Conservation (phyloP, 1,140 invertebrate genomes). For the Pogonomyrmex californicus region DNA sequence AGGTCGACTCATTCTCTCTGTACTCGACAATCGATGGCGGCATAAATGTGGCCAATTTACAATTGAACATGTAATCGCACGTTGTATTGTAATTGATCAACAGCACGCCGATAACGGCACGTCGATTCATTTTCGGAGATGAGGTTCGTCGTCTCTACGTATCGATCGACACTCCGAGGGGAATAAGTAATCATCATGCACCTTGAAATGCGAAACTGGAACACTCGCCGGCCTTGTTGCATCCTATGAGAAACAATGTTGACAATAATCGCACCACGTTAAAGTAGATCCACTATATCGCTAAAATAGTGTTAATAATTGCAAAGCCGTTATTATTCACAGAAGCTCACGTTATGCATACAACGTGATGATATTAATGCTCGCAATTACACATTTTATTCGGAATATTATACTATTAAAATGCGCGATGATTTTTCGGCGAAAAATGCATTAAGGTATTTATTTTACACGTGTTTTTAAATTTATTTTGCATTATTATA, state of each 20-base stretch:
- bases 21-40: background rate
- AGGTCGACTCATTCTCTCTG: conserved; percentile 11
- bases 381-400: background rate
- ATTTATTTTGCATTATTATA: background rate
- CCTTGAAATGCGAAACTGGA: conserved; percentile 58
- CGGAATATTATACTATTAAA: background rate
- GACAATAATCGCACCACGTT: conserved; percentile 29
- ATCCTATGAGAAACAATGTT: conserved; percentile 50
- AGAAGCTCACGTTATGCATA: background rate
- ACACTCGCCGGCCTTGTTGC: conserved; percentile 41
- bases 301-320: conserved; percentile 14
- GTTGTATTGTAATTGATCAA: conserved; percentile 24
- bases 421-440: background rate
- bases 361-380: background rate
- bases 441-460: background rate
- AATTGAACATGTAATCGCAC: conserved; percentile 23
- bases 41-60: conserved; percentile 25
- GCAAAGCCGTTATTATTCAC: background rate
- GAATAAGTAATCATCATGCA: conserved; percentile 55
- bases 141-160: background rate
- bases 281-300: conserved; percentile 7
- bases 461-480: background rate
- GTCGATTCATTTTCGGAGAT: conserved; percentile 28
- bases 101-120: background rate
- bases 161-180: conserved; percentile 35